Conservation (phyloP, 2,113 vertebrate species). For the Pelmatolapia mariae region DNA sequence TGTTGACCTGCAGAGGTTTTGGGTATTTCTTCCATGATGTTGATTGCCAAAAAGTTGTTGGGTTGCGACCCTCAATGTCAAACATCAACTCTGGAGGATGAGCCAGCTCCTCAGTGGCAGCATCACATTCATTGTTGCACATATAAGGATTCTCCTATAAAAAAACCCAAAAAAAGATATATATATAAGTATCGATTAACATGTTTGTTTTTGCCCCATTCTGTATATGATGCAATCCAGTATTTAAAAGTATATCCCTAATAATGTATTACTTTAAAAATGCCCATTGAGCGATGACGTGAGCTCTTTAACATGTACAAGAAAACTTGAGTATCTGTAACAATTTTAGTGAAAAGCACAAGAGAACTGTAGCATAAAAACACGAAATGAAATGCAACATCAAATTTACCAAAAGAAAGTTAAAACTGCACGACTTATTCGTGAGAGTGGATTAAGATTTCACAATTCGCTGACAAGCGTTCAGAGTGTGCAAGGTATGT, state of each 20-base stretch:
- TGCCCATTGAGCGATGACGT: background rate
- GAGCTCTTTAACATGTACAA: background rate
- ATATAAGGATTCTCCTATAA: conserved; percentile 96
- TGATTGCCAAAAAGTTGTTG: conserved; percentile 97
- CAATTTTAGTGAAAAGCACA: background rate
- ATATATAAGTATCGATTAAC: background rate
- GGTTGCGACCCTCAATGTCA: conserved; percentile 94
- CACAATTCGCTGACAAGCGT: background rate
- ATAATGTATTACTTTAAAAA: background rate
- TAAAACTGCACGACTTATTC: background rate
- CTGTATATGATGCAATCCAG: background rate
- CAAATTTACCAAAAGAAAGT: background rate
- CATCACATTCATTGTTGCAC: conserved; percentile 99
- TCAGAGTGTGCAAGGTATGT: background rate
- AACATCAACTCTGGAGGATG: conserved; percentile 97
- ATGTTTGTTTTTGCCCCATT: background rate
- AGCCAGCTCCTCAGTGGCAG: conserved; percentile 88
- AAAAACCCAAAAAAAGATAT: background rate
- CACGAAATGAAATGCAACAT: background rate
- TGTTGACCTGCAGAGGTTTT: conserved; percentile 92
- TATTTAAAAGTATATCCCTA: background rate
- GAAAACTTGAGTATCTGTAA: background rate
- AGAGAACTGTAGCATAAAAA: background rate
- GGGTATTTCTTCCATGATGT: conserved; percentile 95
- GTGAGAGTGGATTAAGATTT: background rate